Percentiles rank a stretch among this genome's conserved stretches.
Evolutionary conservation across 2,113 vertebrate species (phyloP).

Genomic region (Poecilia latipinna): DNA sequence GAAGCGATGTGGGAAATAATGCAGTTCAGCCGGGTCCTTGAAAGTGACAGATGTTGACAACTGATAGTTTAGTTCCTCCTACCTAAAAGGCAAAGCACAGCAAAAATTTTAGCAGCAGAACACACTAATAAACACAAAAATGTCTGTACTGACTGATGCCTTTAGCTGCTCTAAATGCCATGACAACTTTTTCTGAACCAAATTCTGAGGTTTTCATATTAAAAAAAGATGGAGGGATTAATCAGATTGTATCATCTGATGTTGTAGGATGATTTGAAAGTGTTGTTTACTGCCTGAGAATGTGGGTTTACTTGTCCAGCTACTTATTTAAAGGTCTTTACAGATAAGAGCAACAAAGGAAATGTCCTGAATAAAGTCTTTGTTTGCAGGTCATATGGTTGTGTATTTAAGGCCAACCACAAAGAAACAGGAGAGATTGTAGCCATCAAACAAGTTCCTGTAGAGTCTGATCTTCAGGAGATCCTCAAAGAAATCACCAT

Average conservation of each 20-base stretch:
- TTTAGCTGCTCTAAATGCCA: neutral
- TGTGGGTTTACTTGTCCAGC: neutral
- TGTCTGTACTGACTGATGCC: neutral
- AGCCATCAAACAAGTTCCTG: constrained; percentile 96
- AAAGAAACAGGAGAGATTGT: constrained; percentile 95
- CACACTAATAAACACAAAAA: neutral
- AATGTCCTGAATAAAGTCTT: too few species aligned
- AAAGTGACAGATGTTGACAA: neutral
- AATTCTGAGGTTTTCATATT: neutral
- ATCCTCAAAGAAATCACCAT: constrained; percentile 98
- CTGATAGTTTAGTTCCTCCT: constrained; percentile 1
- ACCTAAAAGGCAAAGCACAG: neutral
- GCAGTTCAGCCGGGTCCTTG: neutral
- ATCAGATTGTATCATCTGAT: too few species aligned
- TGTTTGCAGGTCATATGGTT: constrained; percentile 89
- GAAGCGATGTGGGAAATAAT: neutral
- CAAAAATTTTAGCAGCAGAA: neutral
- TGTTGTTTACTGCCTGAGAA: neutral
- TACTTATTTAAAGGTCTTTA: neutral
- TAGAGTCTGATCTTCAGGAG: constrained; percentile 96
- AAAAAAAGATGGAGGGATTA: neutral
- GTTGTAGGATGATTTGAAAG: neutral
- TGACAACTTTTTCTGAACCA: neutral
- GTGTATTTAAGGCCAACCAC: constrained; percentile 93
- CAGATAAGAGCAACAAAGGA: neutral